A percentile compares a stretch with the other conserved stretches of the same genome.
Evolutionary conservation across 2,888 invertebrate genomes (phyloP).

Genomic region (Metopia argyrocephala): DNA sequence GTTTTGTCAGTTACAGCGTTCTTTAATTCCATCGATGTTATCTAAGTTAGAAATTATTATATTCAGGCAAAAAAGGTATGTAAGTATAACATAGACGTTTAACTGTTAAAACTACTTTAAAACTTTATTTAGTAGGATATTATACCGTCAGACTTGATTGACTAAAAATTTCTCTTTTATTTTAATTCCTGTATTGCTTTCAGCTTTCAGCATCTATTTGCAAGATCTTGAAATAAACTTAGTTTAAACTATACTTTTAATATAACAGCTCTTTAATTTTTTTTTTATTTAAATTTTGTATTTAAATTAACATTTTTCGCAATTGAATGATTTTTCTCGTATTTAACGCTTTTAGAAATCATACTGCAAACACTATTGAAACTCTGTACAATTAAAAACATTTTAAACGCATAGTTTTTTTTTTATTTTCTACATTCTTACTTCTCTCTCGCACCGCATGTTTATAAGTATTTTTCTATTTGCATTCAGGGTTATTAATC

Average conservation of each 20-base stretch:
- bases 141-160: too few relatives aligned
- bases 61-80: too few relatives aligned
- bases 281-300: neutral
- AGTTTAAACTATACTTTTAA: conserved; percentile 8
- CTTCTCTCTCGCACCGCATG: neutral
- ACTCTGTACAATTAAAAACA: conserved; percentile 26
- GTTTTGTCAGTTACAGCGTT: too few relatives aligned
- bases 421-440: neutral
- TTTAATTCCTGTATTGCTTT: too few relatives aligned
- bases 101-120: too few relatives aligned
- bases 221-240: too few relatives aligned
- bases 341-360: neutral
- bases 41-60: too few relatives aligned
- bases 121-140: too few relatives aligned
- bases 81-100: too few relatives aligned
- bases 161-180: too few relatives aligned
- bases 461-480: conserved; percentile 34
- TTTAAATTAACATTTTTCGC: conserved; percentile 33
- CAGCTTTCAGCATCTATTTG: too few relatives aligned
- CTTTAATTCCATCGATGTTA: too few relatives aligned
- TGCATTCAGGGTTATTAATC: conserved; percentile 52
- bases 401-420: conserved; percentile 39
- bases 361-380: neutral
- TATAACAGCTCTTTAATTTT: neutral
- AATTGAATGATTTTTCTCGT: conserved; percentile 39